phyloP scores from a whole-genome alignment of 2,888 invertebrate species.

The Andrena chrysosceles region DNA sequence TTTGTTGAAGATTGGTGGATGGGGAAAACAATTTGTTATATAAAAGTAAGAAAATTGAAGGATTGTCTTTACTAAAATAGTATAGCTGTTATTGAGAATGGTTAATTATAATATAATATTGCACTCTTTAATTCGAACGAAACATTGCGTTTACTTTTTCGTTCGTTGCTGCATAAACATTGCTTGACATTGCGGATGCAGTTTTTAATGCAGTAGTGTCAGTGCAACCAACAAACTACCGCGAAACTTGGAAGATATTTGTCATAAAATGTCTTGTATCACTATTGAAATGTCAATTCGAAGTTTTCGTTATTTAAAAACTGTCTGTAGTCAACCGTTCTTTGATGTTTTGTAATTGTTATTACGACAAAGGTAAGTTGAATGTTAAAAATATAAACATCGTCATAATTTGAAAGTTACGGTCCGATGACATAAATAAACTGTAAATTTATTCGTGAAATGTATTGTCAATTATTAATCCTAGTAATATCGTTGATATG shows the following conservation, averaged over 20 bases:
- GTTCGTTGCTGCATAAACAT: not conserved
- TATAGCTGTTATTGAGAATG: not conserved
- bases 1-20: not conserved
- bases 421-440: constrained; percentile 13
- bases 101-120: not conserved
- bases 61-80: not conserved
- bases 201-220: constrained; percentile 31
- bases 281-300: constrained; percentile 63
- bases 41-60: not conserved
- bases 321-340: constrained; percentile 35
- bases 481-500: not conserved
- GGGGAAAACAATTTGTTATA: not conserved
- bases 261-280: constrained; percentile 56
- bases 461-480: constrained; percentile 13
- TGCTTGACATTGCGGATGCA: not conserved
- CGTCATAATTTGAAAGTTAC: constrained; percentile 2
- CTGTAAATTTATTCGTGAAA: constrained; percentile 17
- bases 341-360: constrained; percentile 49
- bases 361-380: constrained; percentile 27
- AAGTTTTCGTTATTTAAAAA: constrained; percentile 44
- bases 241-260: constrained; percentile 40
- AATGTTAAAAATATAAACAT: not conserved
- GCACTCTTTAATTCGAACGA: not conserved
- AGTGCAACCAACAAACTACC: constrained; percentile 58
- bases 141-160: not conserved